These are phyloP conservation scores for Drosophila incognita DNA, from an alignment of 2,888 invertebrate species.

Conservation along the genomic window DNA sequence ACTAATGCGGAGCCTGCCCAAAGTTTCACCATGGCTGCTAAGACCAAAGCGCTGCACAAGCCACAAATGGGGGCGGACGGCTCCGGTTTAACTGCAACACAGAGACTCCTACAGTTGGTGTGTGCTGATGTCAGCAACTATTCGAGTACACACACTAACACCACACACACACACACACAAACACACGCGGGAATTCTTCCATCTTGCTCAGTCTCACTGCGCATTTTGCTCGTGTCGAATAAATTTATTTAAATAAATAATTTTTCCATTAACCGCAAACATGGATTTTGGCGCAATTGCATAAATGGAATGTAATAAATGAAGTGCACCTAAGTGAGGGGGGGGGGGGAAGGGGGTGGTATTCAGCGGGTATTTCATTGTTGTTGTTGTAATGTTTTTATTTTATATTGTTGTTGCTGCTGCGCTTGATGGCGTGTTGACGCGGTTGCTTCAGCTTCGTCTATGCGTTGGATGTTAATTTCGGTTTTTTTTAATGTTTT, in stretches of 20 bases:
- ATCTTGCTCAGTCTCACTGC: conserved; percentile 21
- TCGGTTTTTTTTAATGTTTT: conserved; percentile 6
- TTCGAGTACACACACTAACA: conserved; percentile 27
- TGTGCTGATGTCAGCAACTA: conserved; percentile 62
- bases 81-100: not conserved
- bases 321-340: conserved; percentile 53
- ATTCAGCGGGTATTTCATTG: not conserved
- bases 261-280: conserved; percentile 78
- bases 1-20: conserved; percentile 12
- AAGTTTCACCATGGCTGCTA: conserved; percentile 21
- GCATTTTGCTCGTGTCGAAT: conserved; percentile 55
- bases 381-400: not conserved
- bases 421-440: conserved; percentile 63
- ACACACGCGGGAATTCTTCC: conserved; percentile 12
- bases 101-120: conserved; percentile 14
- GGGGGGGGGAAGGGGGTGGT: not conserved
- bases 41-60: conserved; percentile 28
- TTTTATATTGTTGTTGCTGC: conserved; percentile 41
- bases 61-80: conserved; percentile 11
- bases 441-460: conserved; percentile 54
- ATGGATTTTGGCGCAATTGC: conserved; percentile 76
- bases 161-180: not conserved
- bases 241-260: conserved; percentile 77
- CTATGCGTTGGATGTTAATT: conserved; percentile 38
- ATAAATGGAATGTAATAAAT: conserved; percentile 75